phyloP scores from a whole-genome alignment of 2,113 vertebrate genomes.

The Gnathonemus echidnorhynchus region DNA sequence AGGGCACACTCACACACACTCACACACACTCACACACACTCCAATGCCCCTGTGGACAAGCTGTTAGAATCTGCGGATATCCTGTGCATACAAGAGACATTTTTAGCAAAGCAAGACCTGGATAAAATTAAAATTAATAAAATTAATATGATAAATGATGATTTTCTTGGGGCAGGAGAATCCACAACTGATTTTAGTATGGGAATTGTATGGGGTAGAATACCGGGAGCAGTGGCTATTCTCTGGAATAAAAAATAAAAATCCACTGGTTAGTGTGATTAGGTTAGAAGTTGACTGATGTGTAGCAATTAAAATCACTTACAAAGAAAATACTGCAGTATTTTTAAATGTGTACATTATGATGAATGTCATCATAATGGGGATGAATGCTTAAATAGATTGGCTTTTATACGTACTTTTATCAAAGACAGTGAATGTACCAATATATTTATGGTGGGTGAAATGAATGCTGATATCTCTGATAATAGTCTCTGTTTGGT shows the following conservation, averaged over 20 bases:
- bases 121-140: neutral
- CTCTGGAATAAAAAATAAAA: neutral
- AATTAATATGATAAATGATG: neutral
- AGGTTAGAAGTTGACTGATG: conserved; percentile 3
- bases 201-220: neutral
- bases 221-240: neutral
- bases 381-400: neutral
- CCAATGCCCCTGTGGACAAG: neutral
- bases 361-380: neutral
- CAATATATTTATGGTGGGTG: neutral
- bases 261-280: neutral
- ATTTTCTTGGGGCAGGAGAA: conserved; percentile 14
- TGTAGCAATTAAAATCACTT: neutral
- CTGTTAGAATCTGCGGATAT: neutral
- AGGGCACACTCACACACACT: neutral
- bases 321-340: neutral
- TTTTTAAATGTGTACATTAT: neutral
- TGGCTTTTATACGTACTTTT: neutral
- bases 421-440: neutral
- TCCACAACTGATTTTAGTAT: neutral
- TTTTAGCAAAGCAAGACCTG: neutral
- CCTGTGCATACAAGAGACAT: conserved; percentile 5
- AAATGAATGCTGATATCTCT: neutral
- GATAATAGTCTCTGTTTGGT: conserved; percentile 16
- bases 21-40: no score